Evolutionary conservation across 1,140 invertebrate species (phyloP).

Genomic region (Caenorhabditis tropicalis): DNA sequence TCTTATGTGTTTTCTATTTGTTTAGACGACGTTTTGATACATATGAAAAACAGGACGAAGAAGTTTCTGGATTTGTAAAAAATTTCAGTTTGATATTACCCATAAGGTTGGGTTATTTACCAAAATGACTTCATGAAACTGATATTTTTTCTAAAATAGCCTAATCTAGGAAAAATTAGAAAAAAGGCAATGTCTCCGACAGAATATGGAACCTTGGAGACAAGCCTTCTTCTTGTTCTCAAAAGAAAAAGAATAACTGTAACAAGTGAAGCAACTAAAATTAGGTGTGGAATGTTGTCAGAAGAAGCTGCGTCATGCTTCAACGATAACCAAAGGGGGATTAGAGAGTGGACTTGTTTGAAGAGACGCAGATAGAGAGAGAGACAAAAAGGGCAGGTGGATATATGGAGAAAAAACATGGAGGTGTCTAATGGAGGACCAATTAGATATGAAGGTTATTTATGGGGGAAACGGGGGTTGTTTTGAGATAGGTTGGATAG

Average conservation of each 20-base stretch:
- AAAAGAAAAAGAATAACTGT: neutral
- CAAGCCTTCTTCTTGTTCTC: no score
- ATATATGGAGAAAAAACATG: neutral
- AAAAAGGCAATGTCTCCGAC: no score
- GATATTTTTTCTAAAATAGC: no score
- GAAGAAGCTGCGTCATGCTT: slow-evolving; percentile 12
- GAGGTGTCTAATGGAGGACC: slow-evolving; percentile 39
- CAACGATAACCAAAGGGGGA: neutral
- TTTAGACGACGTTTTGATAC: no score
- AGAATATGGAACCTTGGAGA: no score
- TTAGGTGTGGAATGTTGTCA: neutral
- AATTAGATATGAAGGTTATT: neutral
- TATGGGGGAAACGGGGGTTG: neutral
- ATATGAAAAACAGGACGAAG: no score
- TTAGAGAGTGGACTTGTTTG: neutral
- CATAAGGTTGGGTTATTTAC: no score
- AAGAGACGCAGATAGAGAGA: slow-evolving; percentile 23
- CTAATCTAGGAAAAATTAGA: no score
- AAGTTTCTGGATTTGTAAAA: no score
- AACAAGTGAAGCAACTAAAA: neutral
- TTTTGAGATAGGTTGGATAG: neutral
- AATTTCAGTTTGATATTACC: no score
- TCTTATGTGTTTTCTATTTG: no score
- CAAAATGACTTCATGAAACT: no score
- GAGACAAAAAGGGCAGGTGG: neutral